Percentiles rank a stretch among this genome's conserved stretches.
Evolutionary conservation across 2,113 vertebrate species (phyloP).

Genomic region (Climacteris rufus): DNA sequence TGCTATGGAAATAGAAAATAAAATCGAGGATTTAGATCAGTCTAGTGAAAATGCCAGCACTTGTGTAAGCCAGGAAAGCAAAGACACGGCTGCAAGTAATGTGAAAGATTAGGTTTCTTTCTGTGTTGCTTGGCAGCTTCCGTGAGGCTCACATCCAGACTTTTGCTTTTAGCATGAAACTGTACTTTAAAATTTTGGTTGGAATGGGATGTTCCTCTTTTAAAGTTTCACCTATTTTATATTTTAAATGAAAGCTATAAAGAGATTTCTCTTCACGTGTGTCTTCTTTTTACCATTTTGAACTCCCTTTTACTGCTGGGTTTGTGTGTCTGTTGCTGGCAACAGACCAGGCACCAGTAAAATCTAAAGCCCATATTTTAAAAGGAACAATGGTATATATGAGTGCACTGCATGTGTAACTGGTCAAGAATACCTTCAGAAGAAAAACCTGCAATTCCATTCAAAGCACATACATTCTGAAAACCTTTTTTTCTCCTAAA

Average conservation of each 20-base stretch:
- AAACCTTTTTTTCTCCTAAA: background rate
- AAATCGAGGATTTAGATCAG: background rate
- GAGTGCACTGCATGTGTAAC: background rate
- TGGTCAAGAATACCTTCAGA: background rate
- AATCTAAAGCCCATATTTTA: background rate
- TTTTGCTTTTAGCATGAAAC: background rate
- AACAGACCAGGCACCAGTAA: background rate
- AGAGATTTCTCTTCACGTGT: background rate
- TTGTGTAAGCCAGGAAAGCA: background rate
- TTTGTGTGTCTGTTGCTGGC: background rate
- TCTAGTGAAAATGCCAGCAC: background rate
- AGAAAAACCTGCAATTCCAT: background rate
- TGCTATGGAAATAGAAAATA: conserved; percentile 28
- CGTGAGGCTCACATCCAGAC: background rate
- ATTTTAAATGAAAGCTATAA: background rate
- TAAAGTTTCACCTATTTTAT: background rate
- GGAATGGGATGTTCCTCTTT: background rate
- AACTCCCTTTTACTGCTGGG: background rate
- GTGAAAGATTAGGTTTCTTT: conserved; percentile 27
- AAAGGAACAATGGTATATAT: background rate
- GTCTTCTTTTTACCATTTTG: background rate
- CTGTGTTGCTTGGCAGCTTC: background rate
- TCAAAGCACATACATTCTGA: background rate
- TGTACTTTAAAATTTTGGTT: background rate
- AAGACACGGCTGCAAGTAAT: background rate